Conservation (phyloP, 30 jellyfish, hydroid and myxozoan genomes). For the Turritopsis rubra region DNA sequence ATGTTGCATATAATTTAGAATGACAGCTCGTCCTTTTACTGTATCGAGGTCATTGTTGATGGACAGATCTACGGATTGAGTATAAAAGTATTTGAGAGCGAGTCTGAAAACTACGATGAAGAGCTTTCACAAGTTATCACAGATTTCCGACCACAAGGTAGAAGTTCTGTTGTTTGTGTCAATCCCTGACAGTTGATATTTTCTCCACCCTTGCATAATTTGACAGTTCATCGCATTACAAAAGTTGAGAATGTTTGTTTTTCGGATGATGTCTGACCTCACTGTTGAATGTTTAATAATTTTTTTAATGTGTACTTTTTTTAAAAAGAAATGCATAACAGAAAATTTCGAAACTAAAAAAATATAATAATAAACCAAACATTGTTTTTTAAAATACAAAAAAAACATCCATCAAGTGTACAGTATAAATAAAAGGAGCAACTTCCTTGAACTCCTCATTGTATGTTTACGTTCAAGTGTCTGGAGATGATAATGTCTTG, state of each 20-base stretch:
- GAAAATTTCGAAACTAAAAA: not conserved
- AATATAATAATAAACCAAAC: not conserved
- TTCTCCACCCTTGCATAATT: not conserved
- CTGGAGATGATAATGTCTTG: too few relatives aligned
- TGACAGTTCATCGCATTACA: not conserved
- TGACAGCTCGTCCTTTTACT: constrained; percentile 91
- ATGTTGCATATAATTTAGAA: constrained; percentile 35
- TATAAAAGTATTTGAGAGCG: constrained; percentile 61
- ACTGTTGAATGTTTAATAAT: not conserved
- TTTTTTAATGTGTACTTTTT: too few relatives aligned
- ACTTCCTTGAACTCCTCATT: too few relatives aligned
- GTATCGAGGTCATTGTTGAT: constrained; percentile 84
- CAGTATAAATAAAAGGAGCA: not conserved
- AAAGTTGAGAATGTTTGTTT: not conserved
- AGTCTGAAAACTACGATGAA: constrained; percentile 34
- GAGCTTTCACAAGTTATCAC: constrained; percentile 35
- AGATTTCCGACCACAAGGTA: constrained; percentile 89
- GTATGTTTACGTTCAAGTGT: not conserved
- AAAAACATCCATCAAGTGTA: too few relatives aligned
- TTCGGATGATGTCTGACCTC: not conserved
- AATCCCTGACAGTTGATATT: not conserved
- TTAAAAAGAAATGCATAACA: not conserved
- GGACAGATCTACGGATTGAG: constrained; percentile 89
- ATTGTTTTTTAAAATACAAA: too few relatives aligned
- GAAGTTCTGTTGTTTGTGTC: not conserved